Evolutionary conservation across 2,888 invertebrate species (phyloP), one percentile per base, ranked within the genome.

Genomic region (Opisthograptis luteolata): DNA sequence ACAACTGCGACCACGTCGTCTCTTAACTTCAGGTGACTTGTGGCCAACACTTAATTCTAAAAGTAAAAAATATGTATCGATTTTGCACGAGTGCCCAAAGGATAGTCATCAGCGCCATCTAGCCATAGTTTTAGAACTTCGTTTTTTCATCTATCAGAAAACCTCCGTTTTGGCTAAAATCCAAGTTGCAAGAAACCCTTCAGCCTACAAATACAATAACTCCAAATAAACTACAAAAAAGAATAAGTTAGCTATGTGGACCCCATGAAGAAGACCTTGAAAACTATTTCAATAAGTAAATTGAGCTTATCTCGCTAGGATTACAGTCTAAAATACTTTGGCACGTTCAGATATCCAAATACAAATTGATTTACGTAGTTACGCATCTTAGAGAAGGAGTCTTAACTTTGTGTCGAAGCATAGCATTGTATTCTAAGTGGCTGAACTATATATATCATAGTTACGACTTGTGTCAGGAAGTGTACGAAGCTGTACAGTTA

Each of bases 401-500:
- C 46, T 55, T 62, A 70, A 67, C 32, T 9, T 6, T 10, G 19
- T 35, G 41, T 35, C 17, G 24, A 31, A 36, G 41, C 68, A 78
- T 77, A 58, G 62, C 58, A 76, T 80, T 80, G 79, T 79, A 73
- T 72, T 73, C 60, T 54, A 66, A 77, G 67, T 76, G 70, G 67
- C 71, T 75, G 62, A 66, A 65, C 68, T 67, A 65, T 55, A 47
- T 28, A 55, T 13, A 28, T 27, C 6, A 14, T 34, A 31, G 48
- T 47, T 28, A 15, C 22, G 15, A 13, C 10, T 22, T 30, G 36
- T 15, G 10, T 14, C 4, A 9, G 14, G 8, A n/a, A 31, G 1
- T 31, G 31, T 31, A n/a, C 17, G n/a, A 28, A 12, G 2, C 6
- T 6, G 2, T 28, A 5, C 6, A n/a, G 24, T n/a, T 25, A 25